Base-by-base conservation (phyloP, 2,797 vertebrate genomes). In the Sebastolobus altivelis region DNA sequence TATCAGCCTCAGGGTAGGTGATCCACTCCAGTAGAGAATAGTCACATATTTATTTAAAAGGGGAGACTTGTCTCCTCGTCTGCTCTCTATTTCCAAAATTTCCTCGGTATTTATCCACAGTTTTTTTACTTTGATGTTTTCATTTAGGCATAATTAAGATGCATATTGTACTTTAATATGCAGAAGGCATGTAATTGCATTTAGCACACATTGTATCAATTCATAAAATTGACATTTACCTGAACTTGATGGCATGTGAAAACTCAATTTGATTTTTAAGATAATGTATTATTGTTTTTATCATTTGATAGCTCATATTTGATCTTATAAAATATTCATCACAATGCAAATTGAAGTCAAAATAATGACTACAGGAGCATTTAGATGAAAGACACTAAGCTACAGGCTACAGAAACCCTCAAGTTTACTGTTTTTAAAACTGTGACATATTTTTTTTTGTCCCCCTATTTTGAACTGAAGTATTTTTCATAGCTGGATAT, bases 1-100 rank as follows among this genome's bases (percentile, higher is more conserved):
- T 97, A 95, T 96, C 98, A 90, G 92, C 97, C 96, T 97, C 98
- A 96, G 98, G 98, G 98, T 99, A 98, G 99, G 98, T 98, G 96
- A 78, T 90, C 90, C 88, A 90, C 81, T 93, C 88, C 88, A 90
- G 85, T 85, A 90, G 92, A 94, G 89, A 93, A 89, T 91, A 93
- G 91, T 90, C 90, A 89, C 87, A 87, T 77, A 90, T 87, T 85
- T 83, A 82, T 84, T 91, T 76, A 85, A 89, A 88, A 88, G 75
- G 82, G 89, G 88, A 94, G 81, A 83, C 81, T 88, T 85, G 77
- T 86, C 82, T 91, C 87, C 91, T 90, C 69, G 46, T 86, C 87
- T 93, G 80, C 85, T 90, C 82, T 76, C 80, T 81, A 80, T 91
- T 90, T 80, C 77, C 25, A 25, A 93, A 91, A 92, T 88, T 81